Conservation (phyloP, 2,888 invertebrate species). For the Norana najaformis region DNA sequence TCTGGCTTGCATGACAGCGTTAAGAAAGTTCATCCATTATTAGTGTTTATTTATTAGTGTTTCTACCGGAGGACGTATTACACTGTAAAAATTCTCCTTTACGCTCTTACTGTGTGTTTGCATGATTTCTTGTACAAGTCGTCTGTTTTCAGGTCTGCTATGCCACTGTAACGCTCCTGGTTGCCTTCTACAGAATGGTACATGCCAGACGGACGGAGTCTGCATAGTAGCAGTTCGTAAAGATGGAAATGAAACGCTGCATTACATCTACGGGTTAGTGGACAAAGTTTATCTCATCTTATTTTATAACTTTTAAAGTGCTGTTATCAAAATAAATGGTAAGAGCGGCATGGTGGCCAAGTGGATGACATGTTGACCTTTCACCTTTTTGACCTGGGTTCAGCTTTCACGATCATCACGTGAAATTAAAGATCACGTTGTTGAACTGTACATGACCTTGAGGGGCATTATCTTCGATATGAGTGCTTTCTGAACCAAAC, state of each 20-base stretch:
- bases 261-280: background rate
- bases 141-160: slow-evolving; percentile 17
- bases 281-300: background rate
- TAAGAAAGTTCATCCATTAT: no score
- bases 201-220: background rate
- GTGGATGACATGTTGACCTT: background rate
- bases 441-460: background rate
- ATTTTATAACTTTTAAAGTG: background rate
- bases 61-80: no score
- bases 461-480: background rate
- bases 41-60: no score
- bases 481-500: background rate
- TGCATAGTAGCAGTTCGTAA: background rate
- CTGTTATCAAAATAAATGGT: background rate
- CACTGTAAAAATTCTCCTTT: no score
- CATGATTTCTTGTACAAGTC: background rate
- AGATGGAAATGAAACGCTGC: background rate
- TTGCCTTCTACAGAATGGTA: background rate
- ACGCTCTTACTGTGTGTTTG: no score
- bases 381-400: background rate
- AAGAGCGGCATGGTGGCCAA: background rate
- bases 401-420: background rate
- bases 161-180: background rate
- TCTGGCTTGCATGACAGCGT: no score
- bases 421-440: background rate